These are phyloP conservation scores for Pheosia gnoma DNA, from an alignment of 2,888 invertebrate genomes.

Conservation along the genomic window DNA sequence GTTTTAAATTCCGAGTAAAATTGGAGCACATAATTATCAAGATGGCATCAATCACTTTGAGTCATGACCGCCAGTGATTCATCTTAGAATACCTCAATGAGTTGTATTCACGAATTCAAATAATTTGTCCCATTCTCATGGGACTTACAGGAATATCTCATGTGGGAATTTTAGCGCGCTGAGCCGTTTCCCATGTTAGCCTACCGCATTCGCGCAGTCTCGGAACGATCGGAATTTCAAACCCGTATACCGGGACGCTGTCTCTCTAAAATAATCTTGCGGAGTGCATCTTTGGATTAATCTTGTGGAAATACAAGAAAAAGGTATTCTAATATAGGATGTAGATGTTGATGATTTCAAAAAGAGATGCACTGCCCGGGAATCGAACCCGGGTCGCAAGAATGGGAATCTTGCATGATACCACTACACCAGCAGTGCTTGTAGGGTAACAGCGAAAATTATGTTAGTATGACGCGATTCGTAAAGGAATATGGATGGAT, in stretches of 20 bases:
- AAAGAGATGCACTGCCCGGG: conserved; percentile 39
- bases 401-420: conserved; percentile 99
- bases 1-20: conserved; percentile 24
- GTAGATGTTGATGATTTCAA: conserved; percentile 7
- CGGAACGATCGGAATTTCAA: conserved; percentile 48
- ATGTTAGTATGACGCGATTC: neutral
- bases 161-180: conserved; percentile 60
- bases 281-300: neutral
- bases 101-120: conserved; percentile 36
- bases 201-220: conserved; percentile 52
- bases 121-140: conserved; percentile 76
- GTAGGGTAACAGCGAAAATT: neutral
- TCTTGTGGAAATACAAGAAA: conserved; percentile 4
- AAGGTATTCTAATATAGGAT: conserved; percentile 2
- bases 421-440: conserved; percentile 98
- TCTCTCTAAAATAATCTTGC: conserved; percentile 5
- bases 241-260: neutral
- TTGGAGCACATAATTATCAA: conserved; percentile 24
- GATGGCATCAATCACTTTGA: conserved; percentile 34
- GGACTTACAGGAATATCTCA: conserved; percentile 53
- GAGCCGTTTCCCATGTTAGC: conserved; percentile 55
- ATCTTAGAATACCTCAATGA: conserved; percentile 19
- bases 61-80: conserved; percentile 26
- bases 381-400: conserved; percentile 95
- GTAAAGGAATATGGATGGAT: no score